Percentiles rank a stretch among this genome's conserved stretches.
These are phyloP conservation scores for Nomada ruficornis DNA, from an alignment of 2,888 invertebrate species.

Conservation along the genomic window DNA sequence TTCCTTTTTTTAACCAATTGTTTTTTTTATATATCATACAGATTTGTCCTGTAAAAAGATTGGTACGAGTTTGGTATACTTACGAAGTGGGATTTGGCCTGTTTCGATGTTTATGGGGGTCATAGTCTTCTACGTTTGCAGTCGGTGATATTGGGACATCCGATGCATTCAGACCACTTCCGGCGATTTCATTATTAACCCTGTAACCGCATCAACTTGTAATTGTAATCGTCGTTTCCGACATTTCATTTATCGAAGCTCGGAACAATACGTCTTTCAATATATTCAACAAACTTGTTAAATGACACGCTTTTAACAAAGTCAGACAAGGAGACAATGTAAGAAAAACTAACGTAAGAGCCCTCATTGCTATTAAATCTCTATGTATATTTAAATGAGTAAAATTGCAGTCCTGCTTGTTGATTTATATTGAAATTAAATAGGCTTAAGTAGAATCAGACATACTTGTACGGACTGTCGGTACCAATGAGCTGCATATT, in stretches of 20 bases:
- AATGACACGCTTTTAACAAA: too few relatives aligned
- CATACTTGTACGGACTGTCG: slow-evolving; percentile 76
- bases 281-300: too few relatives aligned
- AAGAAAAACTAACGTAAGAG: too few relatives aligned
- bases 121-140: slow-evolving; percentile 85
- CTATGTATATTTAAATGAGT: background rate
- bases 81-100: slow-evolving; percentile 90
- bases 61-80: slow-evolving; percentile 78
- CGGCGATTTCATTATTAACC: slow-evolving; percentile 59
- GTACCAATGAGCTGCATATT: slow-evolving; percentile 76
- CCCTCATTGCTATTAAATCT: background rate
- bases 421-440: too few relatives aligned
- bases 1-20: too few relatives aligned
- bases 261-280: too few relatives aligned
- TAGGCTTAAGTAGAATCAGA: slow-evolving; percentile 31
- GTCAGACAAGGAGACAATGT: too few relatives aligned
- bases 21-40: background rate
- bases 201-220: slow-evolving; percentile 62
- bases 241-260: slow-evolving; percentile 9
- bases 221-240: slow-evolving; percentile 31
- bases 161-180: slow-evolving; percentile 53
- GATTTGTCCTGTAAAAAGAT: background rate
- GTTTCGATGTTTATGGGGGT: slow-evolving; percentile 89
- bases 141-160: slow-evolving; percentile 55
- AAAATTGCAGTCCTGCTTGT: too few relatives aligned